Conservation (phyloP, 2,888 invertebrate species). For the Drosophila basisetae region DNA sequence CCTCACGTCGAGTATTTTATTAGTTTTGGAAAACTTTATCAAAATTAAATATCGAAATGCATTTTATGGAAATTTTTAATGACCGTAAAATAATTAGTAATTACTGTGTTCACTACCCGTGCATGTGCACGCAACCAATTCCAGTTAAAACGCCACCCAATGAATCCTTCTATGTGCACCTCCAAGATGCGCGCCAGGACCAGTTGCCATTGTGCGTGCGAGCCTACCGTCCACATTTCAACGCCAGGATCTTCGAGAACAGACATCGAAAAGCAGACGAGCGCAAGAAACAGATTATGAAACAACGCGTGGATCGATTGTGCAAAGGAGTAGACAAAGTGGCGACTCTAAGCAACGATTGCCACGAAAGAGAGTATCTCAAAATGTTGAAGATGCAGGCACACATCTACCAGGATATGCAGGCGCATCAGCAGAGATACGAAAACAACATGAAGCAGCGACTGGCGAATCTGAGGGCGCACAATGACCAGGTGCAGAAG, state of each 20-base stretch:
- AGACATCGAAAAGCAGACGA: constrained; percentile 11
- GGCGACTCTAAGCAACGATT: neutral
- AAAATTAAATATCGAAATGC: constrained; percentile 35
- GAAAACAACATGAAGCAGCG: neutral
- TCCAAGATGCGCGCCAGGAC: constrained; percentile 14
- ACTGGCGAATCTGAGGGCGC: constrained; percentile 3
- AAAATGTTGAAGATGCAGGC: neutral
- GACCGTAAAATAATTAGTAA: neutral
- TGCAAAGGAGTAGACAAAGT: neutral
- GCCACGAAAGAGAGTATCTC: neutral
- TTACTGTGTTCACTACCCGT: neutral
- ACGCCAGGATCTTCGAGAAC: neutral
- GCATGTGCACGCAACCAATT: neutral
- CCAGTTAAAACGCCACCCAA: neutral
- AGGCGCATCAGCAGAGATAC: constrained; percentile 21
- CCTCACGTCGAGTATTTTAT: neutral
- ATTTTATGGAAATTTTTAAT: neutral
- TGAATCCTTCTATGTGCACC: constrained; percentile 33
- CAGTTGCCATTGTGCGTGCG: constrained; percentile 26
- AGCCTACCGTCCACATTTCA: neutral
- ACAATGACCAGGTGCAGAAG: constrained; percentile 31
- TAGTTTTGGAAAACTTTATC: neutral
- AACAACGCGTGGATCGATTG: constrained; percentile 7
- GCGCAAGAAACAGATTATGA: neutral
- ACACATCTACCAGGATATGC: constrained; percentile 22